A percentile compares a stretch with the other conserved stretches of the same genome.
Conservation (phyloP, 2,113 vertebrate genomes). For the Myotis davidii region DNA sequence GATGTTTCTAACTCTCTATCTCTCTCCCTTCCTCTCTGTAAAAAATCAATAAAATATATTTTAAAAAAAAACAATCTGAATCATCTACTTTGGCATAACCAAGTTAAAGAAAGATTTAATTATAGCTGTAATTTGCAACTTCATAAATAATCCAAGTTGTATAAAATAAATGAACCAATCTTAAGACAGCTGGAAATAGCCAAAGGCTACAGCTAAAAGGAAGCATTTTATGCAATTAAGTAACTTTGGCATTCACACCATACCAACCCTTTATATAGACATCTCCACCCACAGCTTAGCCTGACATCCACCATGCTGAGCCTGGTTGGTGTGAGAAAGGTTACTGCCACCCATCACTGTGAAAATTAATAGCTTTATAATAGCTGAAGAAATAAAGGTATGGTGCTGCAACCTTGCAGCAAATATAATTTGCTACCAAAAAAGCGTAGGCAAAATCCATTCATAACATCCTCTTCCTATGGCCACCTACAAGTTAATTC, state of each 20-base stretch:
- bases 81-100: slow-evolving; percentile 37
- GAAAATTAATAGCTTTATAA: slow-evolving; percentile 74
- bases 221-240: slow-evolving; percentile 69
- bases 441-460: slow-evolving; percentile 34
- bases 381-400: slow-evolving; percentile 61
- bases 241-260: slow-evolving; percentile 78
- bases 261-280: slow-evolving; percentile 67
- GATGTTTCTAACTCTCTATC: no score
- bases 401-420: slow-evolving; percentile 62
- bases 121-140: slow-evolving; percentile 56
- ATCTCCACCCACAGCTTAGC: slow-evolving; percentile 46
- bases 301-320: slow-evolving; percentile 69
- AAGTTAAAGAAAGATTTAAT: slow-evolving; percentile 75
- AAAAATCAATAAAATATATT: no score
- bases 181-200: slow-evolving; percentile 74
- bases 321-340: slow-evolving; percentile 40
- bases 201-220: slow-evolving; percentile 79
- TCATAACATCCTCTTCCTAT: slow-evolving; percentile 65
- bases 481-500: slow-evolving; percentile 64
- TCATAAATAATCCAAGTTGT: slow-evolving; percentile 70
- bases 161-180: slow-evolving; percentile 76
- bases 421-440: slow-evolving; percentile 61
- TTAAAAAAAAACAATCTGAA: no score
- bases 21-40: no score
- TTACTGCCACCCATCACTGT: slow-evolving; percentile 70